Percentiles rank a stretch among this genome's conserved stretches.
These are phyloP conservation scores for Andricus quercusramuli DNA, from an alignment of 2,888 invertebrate genomes.

Conservation along the genomic window DNA sequence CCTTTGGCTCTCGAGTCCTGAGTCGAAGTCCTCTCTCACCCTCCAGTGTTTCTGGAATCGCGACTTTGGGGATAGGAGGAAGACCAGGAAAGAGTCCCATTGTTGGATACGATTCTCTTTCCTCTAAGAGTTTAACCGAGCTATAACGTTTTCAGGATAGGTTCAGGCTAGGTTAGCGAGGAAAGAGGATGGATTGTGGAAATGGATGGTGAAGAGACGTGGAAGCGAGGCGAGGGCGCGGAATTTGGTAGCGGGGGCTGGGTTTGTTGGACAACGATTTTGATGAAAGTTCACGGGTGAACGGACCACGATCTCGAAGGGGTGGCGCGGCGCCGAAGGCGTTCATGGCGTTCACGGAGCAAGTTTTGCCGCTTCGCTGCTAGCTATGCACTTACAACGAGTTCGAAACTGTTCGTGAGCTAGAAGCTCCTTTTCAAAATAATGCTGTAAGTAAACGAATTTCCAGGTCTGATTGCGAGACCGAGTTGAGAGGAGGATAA, in stretches of 20 bases:
- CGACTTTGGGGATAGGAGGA: slow-evolving; percentile 16
- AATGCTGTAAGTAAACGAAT: slow-evolving; percentile 21
- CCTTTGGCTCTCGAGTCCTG: slow-evolving; percentile 55
- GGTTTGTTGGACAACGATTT: slow-evolving; percentile 40
- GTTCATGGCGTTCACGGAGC: background rate
- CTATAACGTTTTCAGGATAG: slow-evolving; percentile 40
- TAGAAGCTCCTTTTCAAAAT: slow-evolving; percentile 22
- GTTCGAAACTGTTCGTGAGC: slow-evolving; percentile 17
- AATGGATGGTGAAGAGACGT: background rate
- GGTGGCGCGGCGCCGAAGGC: background rate
- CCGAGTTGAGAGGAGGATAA: background rate
- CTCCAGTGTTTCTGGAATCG: slow-evolving; percentile 46
- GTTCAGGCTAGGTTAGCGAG: slow-evolving; percentile 24
- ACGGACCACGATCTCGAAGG: background rate
- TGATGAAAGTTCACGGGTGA: slow-evolving; percentile 34
- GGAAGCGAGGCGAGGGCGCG: background rate
- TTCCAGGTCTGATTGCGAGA: slow-evolving; percentile 4
- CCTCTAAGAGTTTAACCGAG: slow-evolving; percentile 32
- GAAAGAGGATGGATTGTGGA: slow-evolving; percentile 11
- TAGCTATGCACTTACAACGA: slow-evolving; percentile 22
- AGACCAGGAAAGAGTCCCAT: slow-evolving; percentile 25
- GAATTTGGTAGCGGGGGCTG: slow-evolving; percentile 19
- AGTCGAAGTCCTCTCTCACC: slow-evolving; percentile 52
- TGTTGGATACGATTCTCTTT: slow-evolving; percentile 7
- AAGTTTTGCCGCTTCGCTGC: slow-evolving; percentile 18